Conservation (phyloP, 2,797 vertebrate species). For the Apogon talboti region DNA sequence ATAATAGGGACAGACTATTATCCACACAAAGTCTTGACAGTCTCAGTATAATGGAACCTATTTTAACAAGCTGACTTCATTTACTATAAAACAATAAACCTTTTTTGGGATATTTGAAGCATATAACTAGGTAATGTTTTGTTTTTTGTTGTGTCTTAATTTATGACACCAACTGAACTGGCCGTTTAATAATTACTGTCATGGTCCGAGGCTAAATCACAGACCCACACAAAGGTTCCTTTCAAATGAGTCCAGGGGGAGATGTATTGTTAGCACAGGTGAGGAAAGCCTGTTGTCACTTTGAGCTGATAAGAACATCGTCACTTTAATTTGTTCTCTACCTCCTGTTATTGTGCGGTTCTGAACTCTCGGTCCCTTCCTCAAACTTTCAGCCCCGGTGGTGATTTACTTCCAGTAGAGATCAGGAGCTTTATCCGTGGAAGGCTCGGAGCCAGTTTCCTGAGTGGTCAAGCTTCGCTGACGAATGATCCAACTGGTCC, state of each 20-base stretch:
- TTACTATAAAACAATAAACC: too few species aligned
- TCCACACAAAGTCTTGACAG: too few species aligned
- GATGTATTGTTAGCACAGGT: conserved; percentile 40
- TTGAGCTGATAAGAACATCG: conserved; percentile 47
- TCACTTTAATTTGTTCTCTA: conserved; percentile 16
- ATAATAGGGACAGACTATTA: too few species aligned
- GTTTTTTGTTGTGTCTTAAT: too few species aligned
- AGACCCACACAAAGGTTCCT: not conserved
- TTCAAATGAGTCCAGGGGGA: not conserved
- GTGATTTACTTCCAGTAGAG: conserved; percentile 59
- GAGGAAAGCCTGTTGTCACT: conserved; percentile 50
- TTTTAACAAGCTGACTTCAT: too few species aligned
- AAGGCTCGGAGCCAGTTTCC: conserved; percentile 35
- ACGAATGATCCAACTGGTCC: conserved; percentile 24
- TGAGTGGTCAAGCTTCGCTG: conserved; percentile 7
- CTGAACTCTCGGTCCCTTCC: conserved; percentile 51
- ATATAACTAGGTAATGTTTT: too few species aligned
- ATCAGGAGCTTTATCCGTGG: conserved; percentile 41
- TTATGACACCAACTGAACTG: too few species aligned
- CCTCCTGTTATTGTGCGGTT: conserved; percentile 66
- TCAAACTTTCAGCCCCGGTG: conserved; percentile 34
- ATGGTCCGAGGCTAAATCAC: not conserved
- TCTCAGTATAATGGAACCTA: too few species aligned
- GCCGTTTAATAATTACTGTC: not conserved
- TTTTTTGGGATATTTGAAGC: too few species aligned